These are phyloP conservation scores for Magallana nippona DNA, from an alignment of 2,888 invertebrate genomes.

Conservation along the genomic window DNA sequence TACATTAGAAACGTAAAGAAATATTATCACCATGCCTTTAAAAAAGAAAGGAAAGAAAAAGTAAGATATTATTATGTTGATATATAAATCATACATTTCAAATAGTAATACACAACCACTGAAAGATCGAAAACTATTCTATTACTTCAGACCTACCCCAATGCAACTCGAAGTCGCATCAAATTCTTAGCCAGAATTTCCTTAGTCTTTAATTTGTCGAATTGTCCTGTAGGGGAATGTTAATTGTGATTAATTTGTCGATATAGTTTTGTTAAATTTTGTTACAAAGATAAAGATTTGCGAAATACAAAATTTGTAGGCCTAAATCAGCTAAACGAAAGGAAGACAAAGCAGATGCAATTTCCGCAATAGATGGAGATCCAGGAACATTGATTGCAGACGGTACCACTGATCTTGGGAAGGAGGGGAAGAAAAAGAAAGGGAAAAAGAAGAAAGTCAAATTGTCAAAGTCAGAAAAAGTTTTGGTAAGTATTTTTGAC, in stretches of 20 bases:
- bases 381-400: conserved; percentile 66
- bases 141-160: no score
- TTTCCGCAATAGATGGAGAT: conserved; percentile 59
- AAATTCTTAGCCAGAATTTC: not conserved
- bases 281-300: not conserved
- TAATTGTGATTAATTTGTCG: no score
- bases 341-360: conserved; percentile 55
- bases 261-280: not conserved
- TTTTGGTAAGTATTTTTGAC: conserved; percentile 38
- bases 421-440: conserved; percentile 62
- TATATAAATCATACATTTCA: not conserved
- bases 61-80: conserved; percentile 13
- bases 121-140: not conserved
- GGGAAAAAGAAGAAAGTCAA: conserved; percentile 64
- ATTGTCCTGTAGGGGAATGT: no score
- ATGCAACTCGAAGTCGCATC: no score
- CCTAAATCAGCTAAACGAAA: conserved; percentile 58
- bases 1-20: conserved; percentile 9
- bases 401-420: conserved; percentile 49
- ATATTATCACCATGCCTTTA: conserved; percentile 31
- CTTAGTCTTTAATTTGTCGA: not conserved
- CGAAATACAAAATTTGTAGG: not conserved
- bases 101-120: not conserved
- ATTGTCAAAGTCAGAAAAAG: conserved; percentile 65
- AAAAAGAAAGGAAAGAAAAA: conserved; percentile 55